A percentile compares a stretch with the other conserved stretches of the same genome.
Conservation (phyloP, 2,888 invertebrate genomes). For the Tanytarsus gracilentus region DNA sequence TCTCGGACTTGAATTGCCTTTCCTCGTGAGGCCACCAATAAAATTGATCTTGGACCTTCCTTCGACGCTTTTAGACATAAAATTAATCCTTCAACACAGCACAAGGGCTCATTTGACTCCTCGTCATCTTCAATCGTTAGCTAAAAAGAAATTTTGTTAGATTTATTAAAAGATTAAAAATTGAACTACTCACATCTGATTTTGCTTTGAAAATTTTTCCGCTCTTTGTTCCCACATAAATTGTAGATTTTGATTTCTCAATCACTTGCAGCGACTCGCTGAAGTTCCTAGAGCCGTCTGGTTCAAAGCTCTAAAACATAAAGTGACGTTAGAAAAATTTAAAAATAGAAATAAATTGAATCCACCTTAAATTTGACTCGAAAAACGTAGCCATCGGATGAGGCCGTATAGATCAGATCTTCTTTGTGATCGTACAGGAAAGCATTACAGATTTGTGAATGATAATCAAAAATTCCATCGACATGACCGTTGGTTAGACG, state of each 20-base stretch:
- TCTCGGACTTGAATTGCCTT: slow-evolving; percentile 63
- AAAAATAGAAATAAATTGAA: not conserved
- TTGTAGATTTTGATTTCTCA: slow-evolving; percentile 61
- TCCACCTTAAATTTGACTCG: slow-evolving; percentile 39
- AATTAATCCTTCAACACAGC: slow-evolving; percentile 56
- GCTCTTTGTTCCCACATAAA: slow-evolving; percentile 63
- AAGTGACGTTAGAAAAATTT: slow-evolving; percentile 4
- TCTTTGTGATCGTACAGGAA: slow-evolving; percentile 31
- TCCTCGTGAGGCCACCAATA: slow-evolving; percentile 58
- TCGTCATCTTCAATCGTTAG: not conserved
- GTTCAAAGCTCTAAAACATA: slow-evolving; percentile 37
- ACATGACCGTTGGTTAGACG: slow-evolving; percentile 36
- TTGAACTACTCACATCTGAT: slow-evolving; percentile 48
- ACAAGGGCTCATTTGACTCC: slow-evolving; percentile 46
- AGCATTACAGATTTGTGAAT: slow-evolving; percentile 35
- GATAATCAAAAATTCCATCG: slow-evolving; percentile 38
- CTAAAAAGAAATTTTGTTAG: slow-evolving; percentile 29
- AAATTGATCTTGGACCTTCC: slow-evolving; percentile 61
- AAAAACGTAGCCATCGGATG: slow-evolving; percentile 40
- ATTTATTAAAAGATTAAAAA: not conserved
- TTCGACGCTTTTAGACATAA: slow-evolving; percentile 61
- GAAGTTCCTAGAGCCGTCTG: slow-evolving; percentile 34
- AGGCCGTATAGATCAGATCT: slow-evolving; percentile 37
- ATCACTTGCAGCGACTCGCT: slow-evolving; percentile 59
- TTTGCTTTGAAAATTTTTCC: slow-evolving; percentile 62